Percentiles rank a stretch among this genome's conserved stretches.
phyloP scores from a whole-genome alignment of 2,888 invertebrate genomes.

The Bombyx huttoni region DNA sequence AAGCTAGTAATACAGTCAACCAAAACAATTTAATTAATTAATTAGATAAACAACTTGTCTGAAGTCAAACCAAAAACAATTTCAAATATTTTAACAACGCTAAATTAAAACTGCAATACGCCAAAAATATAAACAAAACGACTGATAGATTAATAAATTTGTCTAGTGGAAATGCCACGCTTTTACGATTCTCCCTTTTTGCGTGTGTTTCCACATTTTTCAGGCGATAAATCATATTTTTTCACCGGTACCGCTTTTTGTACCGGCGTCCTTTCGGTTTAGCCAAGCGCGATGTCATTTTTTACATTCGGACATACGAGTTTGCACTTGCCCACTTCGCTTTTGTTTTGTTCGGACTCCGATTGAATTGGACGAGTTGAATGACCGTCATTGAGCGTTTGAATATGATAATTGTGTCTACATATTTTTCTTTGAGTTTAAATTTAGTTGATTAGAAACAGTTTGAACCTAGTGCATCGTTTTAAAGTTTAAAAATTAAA shows the following conservation, averaged over 20 bases:
- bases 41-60: too few relatives aligned
- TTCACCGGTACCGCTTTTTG: constrained; percentile 69
- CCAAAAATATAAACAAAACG: constrained; percentile 33
- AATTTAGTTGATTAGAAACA: too few relatives aligned
- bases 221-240: constrained; percentile 72
- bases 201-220: constrained; percentile 72
- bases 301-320: constrained; percentile 62
- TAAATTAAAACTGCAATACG: not conserved
- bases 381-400: not conserved
- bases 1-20: too few relatives aligned
- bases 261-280: constrained; percentile 61
- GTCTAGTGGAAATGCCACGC: constrained; percentile 62
- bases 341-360: not conserved
- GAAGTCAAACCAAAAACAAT: too few relatives aligned
- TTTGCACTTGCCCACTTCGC: constrained; percentile 41
- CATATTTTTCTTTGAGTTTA: too few relatives aligned
- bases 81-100: too few relatives aligned
- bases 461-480: too few relatives aligned
- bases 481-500: too few relatives aligned
- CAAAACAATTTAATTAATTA: too few relatives aligned
- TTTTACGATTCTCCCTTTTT: constrained; percentile 62
- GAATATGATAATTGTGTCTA: too few relatives aligned
- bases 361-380: not conserved
- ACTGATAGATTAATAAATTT: constrained; percentile 67
- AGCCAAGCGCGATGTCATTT: constrained; percentile 64